Evolutionary conservation across 2,888 invertebrate genomes (phyloP), one percentile per base, ranked within the genome.

Genomic region (Zelleria hepariella): DNA sequence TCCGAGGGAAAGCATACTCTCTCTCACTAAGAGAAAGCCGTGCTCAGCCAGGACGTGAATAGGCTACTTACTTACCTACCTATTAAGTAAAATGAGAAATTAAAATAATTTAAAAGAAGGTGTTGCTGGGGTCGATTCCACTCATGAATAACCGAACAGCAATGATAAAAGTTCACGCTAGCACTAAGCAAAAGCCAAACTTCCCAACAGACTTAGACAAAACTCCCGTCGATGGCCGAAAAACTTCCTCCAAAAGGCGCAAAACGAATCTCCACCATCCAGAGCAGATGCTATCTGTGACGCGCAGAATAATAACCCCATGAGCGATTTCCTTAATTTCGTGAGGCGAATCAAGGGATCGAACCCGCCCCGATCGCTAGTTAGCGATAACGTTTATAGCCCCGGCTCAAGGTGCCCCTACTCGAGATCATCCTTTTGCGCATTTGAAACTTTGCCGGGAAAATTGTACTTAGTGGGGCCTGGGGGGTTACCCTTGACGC

Each of bases 311-410:
- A 86, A 88, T 88, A 88, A 83, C 82, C 83, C 82, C 86, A 86
- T 88, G 85, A 88, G 86, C 87, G 86, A 86, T 87, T 87, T 84
- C 84, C 86, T 88, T 88, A 88, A 88, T 88, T 88, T 86, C 83
- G 86, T 84, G 86, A 81, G 81, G 69, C 79, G 81, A 86, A 86
- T 86, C 83, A 79, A 75, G 77, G 79, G 82, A 84, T 86, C 85
- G 87, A 82, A 80, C 78, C 61, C 86, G 83, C 83, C 86, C 81
- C 69, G 87, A 88, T 88, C 79, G 83, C 82, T 79, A 80, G 84
- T 82, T 82, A 81, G 78, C 70, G 87, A 88, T 88, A 86, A 79
- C 81, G 79, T 80, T 84, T 82, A 85, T 82, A 77, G 82, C 72
- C 77, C 75, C 73, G 77, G 82, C 72, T 77, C 75, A 42, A 15